Evolutionary conservation across 2,113 vertebrate species (phyloP).

Genomic region (Laticauda colubrina): DNA sequence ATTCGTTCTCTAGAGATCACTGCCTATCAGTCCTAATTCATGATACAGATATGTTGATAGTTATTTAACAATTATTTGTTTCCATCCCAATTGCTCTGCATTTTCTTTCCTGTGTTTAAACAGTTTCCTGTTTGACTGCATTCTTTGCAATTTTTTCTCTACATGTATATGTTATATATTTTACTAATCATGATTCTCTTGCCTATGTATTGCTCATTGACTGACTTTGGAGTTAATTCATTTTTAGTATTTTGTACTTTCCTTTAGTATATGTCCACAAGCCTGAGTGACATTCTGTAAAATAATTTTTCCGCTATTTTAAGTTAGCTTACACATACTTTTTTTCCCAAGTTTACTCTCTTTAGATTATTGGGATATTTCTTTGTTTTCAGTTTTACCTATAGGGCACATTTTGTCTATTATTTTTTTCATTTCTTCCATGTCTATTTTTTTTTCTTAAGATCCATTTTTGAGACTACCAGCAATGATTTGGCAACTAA

Average conservation of each 20-base stretch:
- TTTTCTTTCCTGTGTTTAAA: background rate
- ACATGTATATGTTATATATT: background rate
- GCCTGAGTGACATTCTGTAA: background rate
- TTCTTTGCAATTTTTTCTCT: background rate
- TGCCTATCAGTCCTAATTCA: background rate
- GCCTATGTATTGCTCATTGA: background rate
- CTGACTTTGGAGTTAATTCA: background rate
- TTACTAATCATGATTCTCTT: background rate
- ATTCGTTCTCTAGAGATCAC: background rate
- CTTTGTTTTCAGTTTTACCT: background rate
- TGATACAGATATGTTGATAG: background rate
- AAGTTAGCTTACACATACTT: background rate
- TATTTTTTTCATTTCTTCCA: background rate
- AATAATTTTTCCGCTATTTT: background rate
- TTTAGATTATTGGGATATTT: background rate
- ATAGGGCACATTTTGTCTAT: background rate
- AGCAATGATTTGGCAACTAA: background rate
- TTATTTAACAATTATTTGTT: background rate
- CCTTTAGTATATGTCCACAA: background rate
- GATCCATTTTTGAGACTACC: background rate
- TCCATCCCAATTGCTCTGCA: background rate
- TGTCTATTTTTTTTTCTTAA: background rate
- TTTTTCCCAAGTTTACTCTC: background rate
- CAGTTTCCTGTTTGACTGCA: background rate
- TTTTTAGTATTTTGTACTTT: background rate